A percentile compares a stretch with the other conserved stretches of the same genome.
These are phyloP conservation scores for Rhagophthalmus giganteus DNA, from an alignment of 2,888 invertebrate genomes.

Conservation along the genomic window DNA sequence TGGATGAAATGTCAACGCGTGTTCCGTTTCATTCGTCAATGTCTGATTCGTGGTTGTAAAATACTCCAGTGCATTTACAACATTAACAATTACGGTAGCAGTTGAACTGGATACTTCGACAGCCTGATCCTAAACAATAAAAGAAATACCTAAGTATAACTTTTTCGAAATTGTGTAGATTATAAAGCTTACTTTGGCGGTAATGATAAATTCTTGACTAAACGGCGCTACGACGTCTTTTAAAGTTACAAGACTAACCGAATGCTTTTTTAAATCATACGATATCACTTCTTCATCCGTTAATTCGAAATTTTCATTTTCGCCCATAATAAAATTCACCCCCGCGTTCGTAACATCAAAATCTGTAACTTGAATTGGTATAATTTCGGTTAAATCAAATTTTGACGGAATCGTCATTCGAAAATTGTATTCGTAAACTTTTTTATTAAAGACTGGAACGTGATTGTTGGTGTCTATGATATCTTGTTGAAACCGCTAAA, in stretches of 20 bases:
- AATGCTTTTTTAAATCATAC: neutral
- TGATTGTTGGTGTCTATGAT: conserved; percentile 19
- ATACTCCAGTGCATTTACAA: conserved; percentile 2
- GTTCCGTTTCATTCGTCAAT: neutral
- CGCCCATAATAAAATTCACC: conserved; percentile 5
- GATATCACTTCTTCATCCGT: neutral
- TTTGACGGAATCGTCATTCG: conserved; percentile 8
- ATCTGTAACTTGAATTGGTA: conserved; percentile 11
- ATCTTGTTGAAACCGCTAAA: conserved; percentile 5
- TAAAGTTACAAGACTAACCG: neutral
- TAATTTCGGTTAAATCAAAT: conserved; percentile 5
- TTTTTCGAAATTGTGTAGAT: too few relatives aligned
- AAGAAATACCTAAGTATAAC: too few relatives aligned
- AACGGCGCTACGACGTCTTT: conserved; percentile 13
- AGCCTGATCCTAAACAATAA: too few relatives aligned
- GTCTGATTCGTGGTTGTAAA: neutral
- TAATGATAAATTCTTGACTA: conserved; percentile 4
- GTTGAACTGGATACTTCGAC: too few relatives aligned
- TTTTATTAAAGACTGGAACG: conserved; percentile 11
- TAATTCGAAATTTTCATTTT: conserved; percentile 11
- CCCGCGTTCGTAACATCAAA: conserved; percentile 11
- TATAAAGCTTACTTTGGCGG: conserved; percentile 9
- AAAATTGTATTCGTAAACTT: conserved; percentile 17
- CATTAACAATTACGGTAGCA: conserved; percentile 7
- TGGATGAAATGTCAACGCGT: conserved; percentile 1